Evolutionary conservation across 2,113 vertebrate genomes (phyloP), one percentile per base, ranked within the genome.

Genomic region (Thymallus thymallus): DNA sequence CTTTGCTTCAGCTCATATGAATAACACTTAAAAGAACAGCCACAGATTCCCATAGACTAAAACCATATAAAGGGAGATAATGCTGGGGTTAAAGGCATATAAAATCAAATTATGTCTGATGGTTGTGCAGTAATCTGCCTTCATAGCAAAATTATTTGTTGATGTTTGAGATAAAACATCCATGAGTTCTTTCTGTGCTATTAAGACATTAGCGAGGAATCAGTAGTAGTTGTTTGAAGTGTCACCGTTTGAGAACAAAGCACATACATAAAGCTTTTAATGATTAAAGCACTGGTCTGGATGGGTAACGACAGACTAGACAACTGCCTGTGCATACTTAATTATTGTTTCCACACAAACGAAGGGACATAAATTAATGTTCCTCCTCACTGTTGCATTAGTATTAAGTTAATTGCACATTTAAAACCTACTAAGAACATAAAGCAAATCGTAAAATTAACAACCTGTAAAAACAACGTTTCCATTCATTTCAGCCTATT

Each of bases 401-500:
- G 41, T 20, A 66, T 67, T 24, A 55, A 35, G 41, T 70, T 72
- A n/a, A 64, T 56, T 26, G 14, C 20, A 69, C 46, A 23, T 18
- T 66, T 79, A 0, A 68, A 72, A 66, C 64, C 46, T 68, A 60
- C 14, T 30, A 45, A 18, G 56, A 3, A 13, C 24, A 68, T 67
- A 14, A 64, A 62, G 56, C 48, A 60, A 45, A 72, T 76, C 29
- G 62, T 63, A 71, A 72, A 48, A 77, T 75, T 46, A 76, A 69
- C 65, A 78, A 75, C 61, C 70, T 80, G 68, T 56, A 75, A 74
- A 77, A 78, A 74, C 72, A 71, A 51, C 72, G 73, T 5, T 51
- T 55, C 14, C 35, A 18, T 26, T 32, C 26, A 65, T 24, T 23
- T 51, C 48, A 18, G 16, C 48, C 35, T 58, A 62, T 78, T 83